Base-by-base conservation (phyloP, 2,797 vertebrate genomes). In the Argyrosomus regius region DNA sequence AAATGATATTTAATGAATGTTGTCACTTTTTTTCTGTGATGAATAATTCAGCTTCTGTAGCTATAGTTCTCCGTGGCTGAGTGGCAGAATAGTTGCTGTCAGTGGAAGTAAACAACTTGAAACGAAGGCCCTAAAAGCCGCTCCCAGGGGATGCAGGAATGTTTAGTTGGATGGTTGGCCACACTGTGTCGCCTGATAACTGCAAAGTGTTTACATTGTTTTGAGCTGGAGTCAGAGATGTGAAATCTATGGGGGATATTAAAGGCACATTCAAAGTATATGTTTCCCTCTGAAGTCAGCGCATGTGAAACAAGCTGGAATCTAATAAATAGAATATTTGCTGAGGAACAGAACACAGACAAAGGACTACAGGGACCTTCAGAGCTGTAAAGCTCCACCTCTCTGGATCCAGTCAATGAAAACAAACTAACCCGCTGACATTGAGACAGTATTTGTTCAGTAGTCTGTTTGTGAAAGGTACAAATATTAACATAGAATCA, bases 41-140 rank as follows among this genome's bases (percentile, higher is more conserved):
- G 82, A 91, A 91, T 90, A 86, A 90, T 93, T 91, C 64, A 89
- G 67, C 48, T 39, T 74, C 10, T 78, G 77, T 60, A 73, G 57
- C 71, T 71, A 41, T 71, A 53, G 73, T 58, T 82, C 54, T 74
- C 56, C 58, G n/a, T 59, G 62, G 53, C 43, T 70, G 67, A 63
- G 57, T 54, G 61, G 65, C 61, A 80, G 62, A 78, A 68, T 16
- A 64, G 64, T 63, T 60, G 26, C 66, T 80, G 76, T 77, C 79
- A 89, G 79, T 72, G 83, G 76, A 89, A 88, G 82, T 84, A 79
- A 87, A 87, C 89, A 84, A 71, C 50, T 87, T 69, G 66, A 83
- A 81, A 72, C 20, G 0, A 18, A 39, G 45, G 81, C 68, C 84
- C 75, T 83, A 66, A 83, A 83, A 78, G 53, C 52, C 7, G 61